A percentile compares a stretch with the other conserved stretches of the same genome.
phyloP scores from a whole-genome alignment of 2,113 vertebrate genomes.

The Pachycephala philippinensis region DNA sequence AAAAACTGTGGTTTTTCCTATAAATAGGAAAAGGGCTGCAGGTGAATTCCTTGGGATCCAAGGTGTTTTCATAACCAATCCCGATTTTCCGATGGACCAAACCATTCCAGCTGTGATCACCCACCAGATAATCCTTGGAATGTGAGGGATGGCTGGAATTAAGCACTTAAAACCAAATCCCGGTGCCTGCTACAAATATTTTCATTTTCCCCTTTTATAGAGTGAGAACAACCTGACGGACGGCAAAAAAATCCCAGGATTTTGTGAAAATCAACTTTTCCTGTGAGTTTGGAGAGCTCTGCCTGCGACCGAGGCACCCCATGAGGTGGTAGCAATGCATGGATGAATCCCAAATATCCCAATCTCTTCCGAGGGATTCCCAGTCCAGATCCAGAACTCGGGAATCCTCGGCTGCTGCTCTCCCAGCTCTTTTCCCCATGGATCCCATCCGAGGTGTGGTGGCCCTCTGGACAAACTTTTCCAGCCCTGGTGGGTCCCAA shows the following conservation, averaged over 20 bases:
- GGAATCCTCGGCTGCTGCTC: not conserved
- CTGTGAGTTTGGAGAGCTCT: not conserved
- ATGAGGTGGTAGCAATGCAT: accelerated
- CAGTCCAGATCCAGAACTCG: accelerated
- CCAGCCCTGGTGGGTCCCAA: no score
- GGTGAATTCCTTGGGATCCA: not conserved
- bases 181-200: not conserved
- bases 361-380: not conserved
- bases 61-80: not conserved
- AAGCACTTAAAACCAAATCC: not conserved
- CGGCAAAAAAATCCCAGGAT: not conserved
- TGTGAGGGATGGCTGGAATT: not conserved
- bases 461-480: not conserved
- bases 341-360: not conserved
- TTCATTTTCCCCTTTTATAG: not conserved
- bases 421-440: not conserved
- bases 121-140: not conserved
- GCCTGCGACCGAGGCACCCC: accelerated
- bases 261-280: not conserved
- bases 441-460: not conserved
- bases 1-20: no score
- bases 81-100: not conserved
- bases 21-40: not conserved
- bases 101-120: not conserved
- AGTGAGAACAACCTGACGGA: not conserved